These are phyloP conservation scores for Hirtodrosophila confusa DNA, from an alignment of 2,888 invertebrate species.

Conservation along the genomic window DNA sequence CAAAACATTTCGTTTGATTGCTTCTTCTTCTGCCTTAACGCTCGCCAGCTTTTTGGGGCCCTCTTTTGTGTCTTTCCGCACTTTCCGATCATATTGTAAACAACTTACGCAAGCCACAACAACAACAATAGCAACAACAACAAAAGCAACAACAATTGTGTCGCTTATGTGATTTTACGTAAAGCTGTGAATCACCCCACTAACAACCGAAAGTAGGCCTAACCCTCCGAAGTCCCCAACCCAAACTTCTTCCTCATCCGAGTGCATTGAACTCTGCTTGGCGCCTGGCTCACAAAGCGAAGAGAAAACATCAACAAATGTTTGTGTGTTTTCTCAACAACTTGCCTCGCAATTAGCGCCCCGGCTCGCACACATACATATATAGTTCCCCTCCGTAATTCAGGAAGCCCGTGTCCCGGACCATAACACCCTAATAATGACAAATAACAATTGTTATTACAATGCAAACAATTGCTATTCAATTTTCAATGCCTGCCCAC, in stretches of 20 bases:
- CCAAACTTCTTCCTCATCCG: neutral
- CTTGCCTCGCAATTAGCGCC: slow-evolving; percentile 44
- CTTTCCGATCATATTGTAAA: slow-evolving; percentile 66
- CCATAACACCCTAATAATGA: slow-evolving; percentile 14
- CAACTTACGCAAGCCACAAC: slow-evolving; percentile 75
- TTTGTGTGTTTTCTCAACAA: slow-evolving; percentile 10
- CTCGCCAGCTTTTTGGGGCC: slow-evolving; percentile 6
- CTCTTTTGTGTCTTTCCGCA: slow-evolving; percentile 26
- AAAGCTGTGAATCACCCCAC: slow-evolving; percentile 69
- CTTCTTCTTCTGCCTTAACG: slow-evolving; percentile 10
- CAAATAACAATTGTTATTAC: slow-evolving; percentile 17
- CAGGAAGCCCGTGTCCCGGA: slow-evolving; percentile 26
- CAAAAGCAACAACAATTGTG: slow-evolving; percentile 49
- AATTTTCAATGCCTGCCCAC: slow-evolving; percentile 19
- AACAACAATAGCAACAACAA: slow-evolving; percentile 25
- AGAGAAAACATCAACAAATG: slow-evolving; percentile 45
- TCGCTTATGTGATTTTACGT: slow-evolving; percentile 70
- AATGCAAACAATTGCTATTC: slow-evolving; percentile 49
- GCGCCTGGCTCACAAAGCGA: slow-evolving; percentile 18
- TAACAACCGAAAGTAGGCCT: slow-evolving; percentile 64
- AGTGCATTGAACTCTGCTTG: slow-evolving; percentile 68
- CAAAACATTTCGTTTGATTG: slow-evolving; percentile 15
- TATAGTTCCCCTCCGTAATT: slow-evolving; percentile 28
- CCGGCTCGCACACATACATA: neutral
- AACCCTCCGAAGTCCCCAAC: slow-evolving; percentile 5